These are phyloP conservation scores for Poeciliopsis prolifica DNA, from an alignment of 2,113 vertebrate species.

Conservation along the genomic window DNA sequence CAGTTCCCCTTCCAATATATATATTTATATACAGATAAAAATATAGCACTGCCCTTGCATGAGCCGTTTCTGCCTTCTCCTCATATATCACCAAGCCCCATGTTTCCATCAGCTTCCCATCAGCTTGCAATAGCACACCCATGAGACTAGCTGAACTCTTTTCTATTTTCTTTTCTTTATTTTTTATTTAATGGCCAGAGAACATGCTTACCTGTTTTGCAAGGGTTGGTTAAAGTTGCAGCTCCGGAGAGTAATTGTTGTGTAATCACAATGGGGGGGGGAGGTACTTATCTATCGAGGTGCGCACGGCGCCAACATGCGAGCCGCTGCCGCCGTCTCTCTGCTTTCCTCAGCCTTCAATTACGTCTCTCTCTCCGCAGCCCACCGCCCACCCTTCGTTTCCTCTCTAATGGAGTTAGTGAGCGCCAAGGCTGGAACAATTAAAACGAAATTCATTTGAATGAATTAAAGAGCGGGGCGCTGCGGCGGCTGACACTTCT, in stretches of 20 bases:
- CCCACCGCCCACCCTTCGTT: conserved; percentile 21
- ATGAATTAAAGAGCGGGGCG: conserved; percentile 69
- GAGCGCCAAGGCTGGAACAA: conserved; percentile 68
- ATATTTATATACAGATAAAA: no score
- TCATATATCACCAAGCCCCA: conserved; percentile 28
- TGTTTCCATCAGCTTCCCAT: conserved; percentile 42
- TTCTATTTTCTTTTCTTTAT: no score
- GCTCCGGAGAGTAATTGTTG: conserved; percentile 69
- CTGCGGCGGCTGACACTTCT: conserved; percentile 58
- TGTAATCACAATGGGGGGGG: conserved; percentile 62
- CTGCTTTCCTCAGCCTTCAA: conserved; percentile 16
- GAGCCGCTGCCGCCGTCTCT: conserved; percentile 3
- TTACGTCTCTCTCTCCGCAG: conserved; percentile 15
- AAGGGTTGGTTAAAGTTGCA: conserved; percentile 65
- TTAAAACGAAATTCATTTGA: conserved; percentile 73
- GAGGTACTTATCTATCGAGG: conserved; percentile 67
- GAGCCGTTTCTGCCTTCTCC: conserved; percentile 18
- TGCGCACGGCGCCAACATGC: conserved; percentile 15
- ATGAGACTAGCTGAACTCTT: conserved; percentile 29
- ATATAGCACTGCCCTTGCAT: conserved; percentile 27
- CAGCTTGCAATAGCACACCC: conserved; percentile 54
- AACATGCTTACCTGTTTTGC: conserved; percentile 52
- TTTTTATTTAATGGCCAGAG: conserved; percentile 44
- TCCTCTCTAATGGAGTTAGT: conserved; percentile 66
- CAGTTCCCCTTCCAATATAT: neutral